These are phyloP conservation scores for Lonchura striata DNA, from an alignment of 2,113 vertebrate genomes.

Conservation along the genomic window DNA sequence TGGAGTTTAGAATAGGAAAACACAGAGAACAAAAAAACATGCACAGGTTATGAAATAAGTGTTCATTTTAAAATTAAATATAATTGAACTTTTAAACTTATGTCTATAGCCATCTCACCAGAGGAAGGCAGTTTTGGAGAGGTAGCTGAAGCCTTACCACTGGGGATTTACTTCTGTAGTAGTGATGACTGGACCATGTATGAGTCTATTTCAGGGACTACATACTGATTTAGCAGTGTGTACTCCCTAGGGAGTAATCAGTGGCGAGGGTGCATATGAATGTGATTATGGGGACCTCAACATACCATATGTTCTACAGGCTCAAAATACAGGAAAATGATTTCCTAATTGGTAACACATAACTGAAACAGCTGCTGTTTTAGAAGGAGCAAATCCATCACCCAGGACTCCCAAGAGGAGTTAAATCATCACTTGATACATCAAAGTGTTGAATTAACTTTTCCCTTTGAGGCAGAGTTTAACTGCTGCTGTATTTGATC, in stretches of 20 bases:
- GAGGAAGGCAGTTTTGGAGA: neutral
- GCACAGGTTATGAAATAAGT: neutral
- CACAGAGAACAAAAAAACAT: neutral
- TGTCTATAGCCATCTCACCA: neutral
- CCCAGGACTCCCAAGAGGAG: conserved; percentile 32
- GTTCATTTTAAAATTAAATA: neutral
- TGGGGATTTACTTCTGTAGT: neutral
- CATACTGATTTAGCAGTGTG: neutral
- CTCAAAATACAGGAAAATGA: neutral
- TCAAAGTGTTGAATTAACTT: conserved; percentile 21
- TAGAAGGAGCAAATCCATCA: conserved; percentile 47
- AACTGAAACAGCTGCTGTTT: conserved; percentile 53
- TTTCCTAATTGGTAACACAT: conserved; percentile 37
- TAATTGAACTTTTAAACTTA: neutral
- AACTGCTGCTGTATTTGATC: neutral
- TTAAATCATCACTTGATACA: conserved; percentile 22
- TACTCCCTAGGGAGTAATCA: neutral
- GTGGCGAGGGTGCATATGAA: neutral
- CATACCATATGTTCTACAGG: conserved; percentile 17
- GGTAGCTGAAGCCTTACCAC: neutral
- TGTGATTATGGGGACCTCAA: conserved; percentile 44
- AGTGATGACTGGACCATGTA: neutral
- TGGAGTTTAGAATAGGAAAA: neutral
- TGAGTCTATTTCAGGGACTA: neutral
- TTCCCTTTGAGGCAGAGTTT: neutral